A percentile compares a stretch with the other conserved stretches of the same genome.
phyloP scores from a whole-genome alignment of 2,888 invertebrate genomes.

The Achlya flavicornis region DNA sequence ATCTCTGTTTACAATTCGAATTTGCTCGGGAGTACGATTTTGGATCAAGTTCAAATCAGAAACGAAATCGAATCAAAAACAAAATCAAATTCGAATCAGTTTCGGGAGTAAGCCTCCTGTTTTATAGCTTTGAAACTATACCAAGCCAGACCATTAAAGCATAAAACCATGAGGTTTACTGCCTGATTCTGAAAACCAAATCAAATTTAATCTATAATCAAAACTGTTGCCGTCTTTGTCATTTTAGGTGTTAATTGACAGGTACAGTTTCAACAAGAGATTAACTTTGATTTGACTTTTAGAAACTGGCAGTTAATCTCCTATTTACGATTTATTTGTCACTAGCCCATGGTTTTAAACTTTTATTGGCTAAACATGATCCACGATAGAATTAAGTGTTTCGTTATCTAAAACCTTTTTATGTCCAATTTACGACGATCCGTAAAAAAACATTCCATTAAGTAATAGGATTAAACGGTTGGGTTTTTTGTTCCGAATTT shows the following conservation, averaged over 20 bases:
- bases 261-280: too few species aligned
- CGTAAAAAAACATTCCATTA: not conserved
- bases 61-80: too few species aligned
- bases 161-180: conserved; percentile 18
- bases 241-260: too few species aligned
- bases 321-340: conserved; percentile 43
- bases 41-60: too few species aligned
- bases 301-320: conserved; percentile 20
- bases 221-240: too few species aligned
- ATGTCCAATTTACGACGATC: conserved; percentile 32
- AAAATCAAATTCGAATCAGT: too few species aligned
- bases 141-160: conserved; percentile 31
- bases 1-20: too few species aligned
- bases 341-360: conserved; percentile 28
- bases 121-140: not conserved
- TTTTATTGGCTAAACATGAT: conserved; percentile 46
- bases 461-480: conserved; percentile 13
- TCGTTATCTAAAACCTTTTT: conserved; percentile 26
- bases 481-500: conserved; percentile 17
- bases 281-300: too few species aligned
- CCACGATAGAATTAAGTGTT: conserved; percentile 28
- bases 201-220: too few species aligned
- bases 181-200: too few species aligned
- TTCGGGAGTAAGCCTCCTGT: too few species aligned
- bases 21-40: too few species aligned